These are phyloP conservation scores for Griposia aprilina DNA, from an alignment of 2,888 invertebrate species.

Conservation along the genomic window DNA sequence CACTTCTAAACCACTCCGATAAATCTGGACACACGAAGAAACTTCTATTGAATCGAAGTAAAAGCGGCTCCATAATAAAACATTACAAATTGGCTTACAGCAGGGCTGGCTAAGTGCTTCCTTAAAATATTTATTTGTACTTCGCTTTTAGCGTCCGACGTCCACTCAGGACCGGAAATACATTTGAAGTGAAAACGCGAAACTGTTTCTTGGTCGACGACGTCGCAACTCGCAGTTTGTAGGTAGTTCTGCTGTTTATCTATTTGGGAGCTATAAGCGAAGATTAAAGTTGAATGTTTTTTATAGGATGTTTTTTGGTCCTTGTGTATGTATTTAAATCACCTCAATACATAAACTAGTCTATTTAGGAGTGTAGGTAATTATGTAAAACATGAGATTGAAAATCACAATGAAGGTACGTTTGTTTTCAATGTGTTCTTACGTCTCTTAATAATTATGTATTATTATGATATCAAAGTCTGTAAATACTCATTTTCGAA, in stretches of 20 bases:
- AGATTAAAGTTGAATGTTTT: neutral
- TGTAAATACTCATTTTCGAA: too few relatives aligned
- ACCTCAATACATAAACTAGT: neutral
- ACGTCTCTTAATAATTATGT: neutral
- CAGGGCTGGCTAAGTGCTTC: constrained; percentile 70
- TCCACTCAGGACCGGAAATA: constrained; percentile 73
- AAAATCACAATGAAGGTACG: neutral
- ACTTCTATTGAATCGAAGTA: constrained; percentile 57
- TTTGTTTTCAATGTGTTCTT: neutral
- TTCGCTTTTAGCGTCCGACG: constrained; percentile 75
- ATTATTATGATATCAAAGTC: neutral
- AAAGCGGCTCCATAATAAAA: constrained; percentile 60
- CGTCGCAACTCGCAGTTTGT: constrained; percentile 32
- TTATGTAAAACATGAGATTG: neutral
- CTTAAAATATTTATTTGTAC: constrained; percentile 76
- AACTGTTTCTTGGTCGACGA: constrained; percentile 46
- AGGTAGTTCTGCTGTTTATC: constrained; percentile 8
- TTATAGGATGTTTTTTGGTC: neutral
- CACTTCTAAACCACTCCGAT: constrained; percentile 38
- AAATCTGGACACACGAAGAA: constrained; percentile 53
- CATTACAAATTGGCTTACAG: constrained; percentile 70
- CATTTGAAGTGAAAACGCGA: constrained; percentile 61
- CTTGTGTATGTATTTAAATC: neutral
- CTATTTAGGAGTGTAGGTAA: neutral
- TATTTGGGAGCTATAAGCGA: constrained; percentile 6